Percentiles rank a stretch among this genome's conserved stretches.
phyloP scores from a whole-genome alignment of 2,797 vertebrate species.

The Acanthopagrus latus region DNA sequence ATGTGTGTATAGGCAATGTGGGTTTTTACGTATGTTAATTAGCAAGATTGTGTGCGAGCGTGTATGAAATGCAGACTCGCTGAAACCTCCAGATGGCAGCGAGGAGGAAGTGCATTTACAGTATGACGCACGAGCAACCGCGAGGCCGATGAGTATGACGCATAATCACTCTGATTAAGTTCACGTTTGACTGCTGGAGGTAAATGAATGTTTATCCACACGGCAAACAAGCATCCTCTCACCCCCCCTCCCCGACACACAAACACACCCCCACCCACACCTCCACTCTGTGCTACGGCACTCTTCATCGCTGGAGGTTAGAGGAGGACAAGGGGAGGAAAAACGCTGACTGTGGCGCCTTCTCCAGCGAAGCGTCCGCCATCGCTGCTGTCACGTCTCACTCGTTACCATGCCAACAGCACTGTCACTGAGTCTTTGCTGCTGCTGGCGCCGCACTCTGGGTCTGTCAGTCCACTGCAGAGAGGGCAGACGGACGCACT shows the following conservation, averaged over 20 bases:
- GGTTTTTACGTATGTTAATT: constrained; percentile 71
- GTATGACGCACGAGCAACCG: constrained; percentile 45
- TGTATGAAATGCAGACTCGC: constrained; percentile 45
- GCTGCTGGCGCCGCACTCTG: constrained; percentile 61
- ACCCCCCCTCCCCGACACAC: neutral
- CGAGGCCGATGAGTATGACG: constrained; percentile 71
- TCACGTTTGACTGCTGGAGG: constrained; percentile 81
- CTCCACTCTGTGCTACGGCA: constrained; percentile 4
- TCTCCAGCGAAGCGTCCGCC: constrained; percentile 51
- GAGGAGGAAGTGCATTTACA: constrained; percentile 59
- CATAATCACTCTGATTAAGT: constrained; percentile 85
- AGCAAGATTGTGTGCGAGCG: constrained; percentile 22
- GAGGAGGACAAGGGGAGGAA: constrained; percentile 43
- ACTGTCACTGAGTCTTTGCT: constrained; percentile 41
- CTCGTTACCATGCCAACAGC: constrained; percentile 75
- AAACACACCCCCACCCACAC: neutral
- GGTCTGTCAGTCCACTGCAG: constrained; percentile 59
- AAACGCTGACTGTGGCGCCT: constrained; percentile 78
- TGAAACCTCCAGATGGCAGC: constrained; percentile 77
- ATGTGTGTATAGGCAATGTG: constrained; percentile 54
- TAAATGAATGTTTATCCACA: constrained; percentile 85
- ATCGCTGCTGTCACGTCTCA: constrained; percentile 57
- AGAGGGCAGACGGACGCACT: constrained; percentile 6
- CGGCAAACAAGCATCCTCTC: constrained; percentile 74
- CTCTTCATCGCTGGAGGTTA: constrained; percentile 65